Base-by-base conservation (phyloP, 2,888 invertebrate genomes). In the Cylloceria caligata region DNA sequence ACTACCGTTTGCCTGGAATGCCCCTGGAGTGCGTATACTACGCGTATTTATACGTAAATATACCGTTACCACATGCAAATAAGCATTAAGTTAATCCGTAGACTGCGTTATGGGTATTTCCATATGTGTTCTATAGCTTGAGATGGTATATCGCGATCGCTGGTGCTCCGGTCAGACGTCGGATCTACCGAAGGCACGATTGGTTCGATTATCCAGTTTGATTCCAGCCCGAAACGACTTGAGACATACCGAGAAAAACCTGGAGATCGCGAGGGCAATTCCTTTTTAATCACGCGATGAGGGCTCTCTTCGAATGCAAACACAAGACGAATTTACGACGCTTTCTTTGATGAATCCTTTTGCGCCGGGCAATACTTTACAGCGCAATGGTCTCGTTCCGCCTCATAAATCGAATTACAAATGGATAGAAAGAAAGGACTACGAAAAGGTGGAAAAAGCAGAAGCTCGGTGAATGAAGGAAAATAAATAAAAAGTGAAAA, bases 371-470 rank as follows among this genome's bases (percentile, higher is more conserved):
- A 39, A 21, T 42, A 55, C 11, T 69, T 49, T 78, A 16, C 47
- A 62, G 36, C 57, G 34, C 49, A 60, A 52, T 36, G 21, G n/a
- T 34, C 52, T 55, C 24, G 60, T 62, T 24, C 27, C 42, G 71
- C 21, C 30, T 60, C 45, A 21, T 62, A 24, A 77, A 81, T 83
- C 62, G 52, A 81, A 78, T 78, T 81, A 77, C 49, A 34, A 69
- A 27, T 24, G n/a, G n/a, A n/a, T n/a, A n/a, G 77, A 21, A 62
- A 49, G 69, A 55, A 49, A 78, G 67, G 52, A 80, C 71, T 65
- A 68, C 30, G 81, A 84, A 72, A 82, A 75, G 74, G 16, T 13
- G 42, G 42, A 71, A 77, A 84, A 81, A 80, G 73, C 81, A 72
- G 62, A 81, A 80, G 80, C 39, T 81, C 67, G 60, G 60, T 77